A percentile compares a stretch with the other conserved stretches of the same genome.
Conservation (phyloP, 1,140 invertebrate species). For the Chelonus insularis region DNA sequence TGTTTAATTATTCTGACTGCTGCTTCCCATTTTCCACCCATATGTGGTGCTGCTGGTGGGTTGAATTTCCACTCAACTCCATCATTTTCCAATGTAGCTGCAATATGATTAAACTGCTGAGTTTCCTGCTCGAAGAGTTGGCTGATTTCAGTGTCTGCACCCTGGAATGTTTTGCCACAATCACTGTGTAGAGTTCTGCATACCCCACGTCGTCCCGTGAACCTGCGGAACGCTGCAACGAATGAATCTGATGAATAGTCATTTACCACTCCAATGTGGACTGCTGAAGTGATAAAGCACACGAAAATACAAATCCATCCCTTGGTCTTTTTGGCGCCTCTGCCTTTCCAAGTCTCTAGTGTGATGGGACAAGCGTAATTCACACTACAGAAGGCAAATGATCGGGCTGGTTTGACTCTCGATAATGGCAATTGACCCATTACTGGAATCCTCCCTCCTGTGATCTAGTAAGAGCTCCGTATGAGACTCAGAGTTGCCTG, state of each 20-base stretch:
- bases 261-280: conserved; percentile 33
- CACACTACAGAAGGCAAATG: conserved; percentile 30
- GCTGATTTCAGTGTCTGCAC: conserved; percentile 30
- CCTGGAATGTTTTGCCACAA: conserved; percentile 48
- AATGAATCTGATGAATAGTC: conserved; percentile 35
- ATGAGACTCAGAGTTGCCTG: background rate
- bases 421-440: conserved; percentile 43
- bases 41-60: conserved; percentile 41
- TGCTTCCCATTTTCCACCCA: conserved; percentile 50
- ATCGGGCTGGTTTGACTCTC: conserved; percentile 30
- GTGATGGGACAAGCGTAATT: conserved; percentile 2
- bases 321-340: conserved; percentile 31
- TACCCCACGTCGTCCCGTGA: conserved; percentile 25
- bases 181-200: conserved; percentile 41
- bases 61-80: conserved; percentile 45
- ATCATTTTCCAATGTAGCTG: background rate
- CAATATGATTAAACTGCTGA: background rate
- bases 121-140: background rate
- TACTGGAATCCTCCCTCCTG: conserved; percentile 25
- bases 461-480: conserved; percentile 31
- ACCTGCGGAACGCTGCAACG: conserved; percentile 34
- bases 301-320: conserved; percentile 38
- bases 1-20: conserved; percentile 37
- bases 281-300: conserved; percentile 32
- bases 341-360: conserved; percentile 33